Conservation (phyloP, 2,113 vertebrate species). For the Gymnorhina tibicen region DNA sequence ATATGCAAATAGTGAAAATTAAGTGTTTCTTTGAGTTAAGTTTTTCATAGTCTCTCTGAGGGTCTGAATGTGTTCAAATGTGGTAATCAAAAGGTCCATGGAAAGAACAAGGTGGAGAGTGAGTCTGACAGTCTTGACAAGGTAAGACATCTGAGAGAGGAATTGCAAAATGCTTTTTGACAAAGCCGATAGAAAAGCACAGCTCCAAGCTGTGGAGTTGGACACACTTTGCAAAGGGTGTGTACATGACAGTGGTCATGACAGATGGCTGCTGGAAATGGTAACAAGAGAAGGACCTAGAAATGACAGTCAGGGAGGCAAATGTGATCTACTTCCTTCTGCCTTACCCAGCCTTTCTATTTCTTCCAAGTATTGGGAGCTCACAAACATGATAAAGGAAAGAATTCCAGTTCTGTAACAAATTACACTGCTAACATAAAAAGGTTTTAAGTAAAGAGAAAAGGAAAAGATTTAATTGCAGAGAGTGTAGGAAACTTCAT, state of each 20-base stretch:
- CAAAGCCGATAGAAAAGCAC: background rate
- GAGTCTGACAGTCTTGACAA: background rate
- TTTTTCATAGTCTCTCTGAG: background rate
- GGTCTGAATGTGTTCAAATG: background rate
- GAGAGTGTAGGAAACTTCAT: background rate
- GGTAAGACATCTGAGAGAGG: background rate
- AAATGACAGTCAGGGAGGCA: background rate
- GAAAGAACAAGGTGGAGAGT: background rate
- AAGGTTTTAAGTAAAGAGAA: background rate
- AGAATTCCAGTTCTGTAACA: background rate
- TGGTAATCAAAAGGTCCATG: background rate
- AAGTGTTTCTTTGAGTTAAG: background rate
- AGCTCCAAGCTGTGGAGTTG: background rate
- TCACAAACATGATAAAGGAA: background rate
- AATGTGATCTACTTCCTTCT: background rate
- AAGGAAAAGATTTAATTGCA: background rate
- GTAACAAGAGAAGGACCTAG: background rate
- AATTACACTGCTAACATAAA: background rate
- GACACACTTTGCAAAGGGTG: background rate
- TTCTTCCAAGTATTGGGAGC: background rate
- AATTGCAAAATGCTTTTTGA: background rate
- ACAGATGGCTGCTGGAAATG: slow-evolving; percentile 35
- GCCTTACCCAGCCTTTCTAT: background rate
- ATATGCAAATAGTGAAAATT: background rate
- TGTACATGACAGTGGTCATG: background rate